Percentiles rank a stretch among this genome's conserved stretches.
phyloP scores from a whole-genome alignment of 2,888 invertebrate species.

The Meiosimyza platycephala region DNA sequence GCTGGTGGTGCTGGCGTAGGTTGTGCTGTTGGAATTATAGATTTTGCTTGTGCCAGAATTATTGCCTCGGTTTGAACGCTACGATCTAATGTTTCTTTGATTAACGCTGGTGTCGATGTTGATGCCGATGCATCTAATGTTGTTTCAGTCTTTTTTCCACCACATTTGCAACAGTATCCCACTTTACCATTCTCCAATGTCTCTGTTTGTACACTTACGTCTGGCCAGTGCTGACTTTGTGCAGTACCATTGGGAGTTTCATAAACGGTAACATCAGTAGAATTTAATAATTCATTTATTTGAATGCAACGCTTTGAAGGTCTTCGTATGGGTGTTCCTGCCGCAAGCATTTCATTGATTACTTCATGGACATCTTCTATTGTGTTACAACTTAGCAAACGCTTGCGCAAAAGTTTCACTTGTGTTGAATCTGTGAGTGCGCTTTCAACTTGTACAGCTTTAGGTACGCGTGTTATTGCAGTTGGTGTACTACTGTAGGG shows the following conservation, averaged over 20 bases:
- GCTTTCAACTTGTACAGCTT: slow-evolving; percentile 48
- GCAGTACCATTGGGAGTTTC: slow-evolving; percentile 39
- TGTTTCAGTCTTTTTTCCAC: slow-evolving; percentile 27
- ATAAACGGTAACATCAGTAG: slow-evolving; percentile 61
- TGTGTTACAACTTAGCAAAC: slow-evolving; percentile 59
- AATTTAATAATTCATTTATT: slow-evolving; percentile 59
- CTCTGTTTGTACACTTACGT: slow-evolving; percentile 52
- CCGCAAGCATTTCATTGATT: slow-evolving; percentile 56
- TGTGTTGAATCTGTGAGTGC: slow-evolving; percentile 18
- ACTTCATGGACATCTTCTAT: slow-evolving; percentile 61
- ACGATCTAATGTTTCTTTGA: slow-evolving; percentile 4
- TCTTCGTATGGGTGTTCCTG: slow-evolving; percentile 47
- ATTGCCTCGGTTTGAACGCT: slow-evolving; percentile 20
- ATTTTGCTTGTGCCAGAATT: slow-evolving; percentile 8
- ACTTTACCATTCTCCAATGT: slow-evolving; percentile 8
- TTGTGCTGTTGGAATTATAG: slow-evolving; percentile 3
- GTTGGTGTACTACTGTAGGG: slow-evolving; percentile 71
- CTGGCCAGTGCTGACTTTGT: slow-evolving; percentile 14
- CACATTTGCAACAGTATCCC: slow-evolving; percentile 25
- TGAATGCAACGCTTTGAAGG: slow-evolving; percentile 58
- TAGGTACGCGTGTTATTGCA: slow-evolving; percentile 46
- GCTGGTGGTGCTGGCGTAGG: slow-evolving; percentile 60
- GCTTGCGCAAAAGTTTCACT: slow-evolving; percentile 55
- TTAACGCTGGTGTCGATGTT: not conserved
- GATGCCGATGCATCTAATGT: not conserved